Evolutionary conservation across 2,888 invertebrate genomes (phyloP).

Genomic region (Cordilura impudica): DNA sequence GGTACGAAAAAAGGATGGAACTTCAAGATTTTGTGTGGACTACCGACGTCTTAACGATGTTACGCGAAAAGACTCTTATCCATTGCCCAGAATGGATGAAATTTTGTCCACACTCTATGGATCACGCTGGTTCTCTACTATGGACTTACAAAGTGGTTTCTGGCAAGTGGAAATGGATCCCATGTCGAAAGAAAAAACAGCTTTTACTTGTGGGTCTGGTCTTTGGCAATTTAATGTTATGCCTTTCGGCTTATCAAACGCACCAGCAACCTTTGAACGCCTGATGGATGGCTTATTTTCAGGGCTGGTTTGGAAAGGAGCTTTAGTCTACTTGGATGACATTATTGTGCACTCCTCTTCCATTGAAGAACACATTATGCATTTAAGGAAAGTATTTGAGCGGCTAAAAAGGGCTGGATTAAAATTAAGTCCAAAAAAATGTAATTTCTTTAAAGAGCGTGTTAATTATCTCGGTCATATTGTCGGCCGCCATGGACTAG

Average conservation of each 20-base stretch:
- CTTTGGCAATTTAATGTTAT: conserved; percentile 64
- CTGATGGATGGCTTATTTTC: conserved; percentile 5
- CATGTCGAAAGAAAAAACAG: conserved; percentile 60
- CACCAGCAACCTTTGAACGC: conserved; percentile 56
- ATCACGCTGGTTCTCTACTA: conserved; percentile 34
- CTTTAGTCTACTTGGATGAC: neutral
- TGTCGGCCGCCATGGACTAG: no score
- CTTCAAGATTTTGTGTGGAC: neutral
- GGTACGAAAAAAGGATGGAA: conserved; percentile 5
- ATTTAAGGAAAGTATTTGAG: neutral
- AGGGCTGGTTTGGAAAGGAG: neutral
- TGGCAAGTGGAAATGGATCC: conserved; percentile 34
- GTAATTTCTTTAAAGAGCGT: neutral
- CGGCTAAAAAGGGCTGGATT: neutral
- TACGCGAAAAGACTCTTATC: conserved; percentile 38
- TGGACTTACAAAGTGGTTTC: conserved; percentile 31
- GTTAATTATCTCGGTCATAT: no score
- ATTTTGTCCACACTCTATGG: conserved; percentile 15
- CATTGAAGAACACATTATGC: neutral
- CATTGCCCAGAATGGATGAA: conserved; percentile 20
- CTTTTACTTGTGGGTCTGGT: conserved; percentile 4
- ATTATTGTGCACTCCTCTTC: neutral
- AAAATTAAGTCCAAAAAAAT: neutral
- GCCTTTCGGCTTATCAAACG: conserved; percentile 57
- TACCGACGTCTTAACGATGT: conserved; percentile 34